Evolutionary conservation across 2,113 vertebrate species (phyloP).

Genomic region (Apaloderma vittatum): DNA sequence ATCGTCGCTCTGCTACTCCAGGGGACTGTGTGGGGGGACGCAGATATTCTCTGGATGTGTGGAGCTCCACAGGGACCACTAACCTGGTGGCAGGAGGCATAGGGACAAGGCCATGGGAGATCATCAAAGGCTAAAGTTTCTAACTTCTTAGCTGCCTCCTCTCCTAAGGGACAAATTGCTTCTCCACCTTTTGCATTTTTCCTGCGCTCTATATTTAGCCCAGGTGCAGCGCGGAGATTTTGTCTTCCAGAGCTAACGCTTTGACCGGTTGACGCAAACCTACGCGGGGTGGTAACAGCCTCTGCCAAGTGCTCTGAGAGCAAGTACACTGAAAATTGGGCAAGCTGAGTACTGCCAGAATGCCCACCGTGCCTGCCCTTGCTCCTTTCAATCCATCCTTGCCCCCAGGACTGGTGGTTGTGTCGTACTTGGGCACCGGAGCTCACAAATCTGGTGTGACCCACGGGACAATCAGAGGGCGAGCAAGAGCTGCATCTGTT

Average conservation of each 20-base stretch:
- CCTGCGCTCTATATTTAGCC: neutral
- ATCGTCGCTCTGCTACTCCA: neutral
- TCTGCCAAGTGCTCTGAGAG: neutral
- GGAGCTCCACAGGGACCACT: neutral
- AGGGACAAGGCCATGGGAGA: neutral
- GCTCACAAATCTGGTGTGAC: neutral
- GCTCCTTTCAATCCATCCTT: neutral
- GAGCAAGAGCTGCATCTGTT: neutral
- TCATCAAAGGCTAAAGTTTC: neutral
- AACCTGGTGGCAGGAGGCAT: neutral
- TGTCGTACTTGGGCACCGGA: accelerated
- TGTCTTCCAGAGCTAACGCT: neutral
- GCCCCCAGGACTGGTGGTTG: too few relatives aligned
- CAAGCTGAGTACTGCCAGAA: neutral
- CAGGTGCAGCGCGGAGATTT: neutral
- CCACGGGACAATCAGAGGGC: neutral
- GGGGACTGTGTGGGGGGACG: accelerated
- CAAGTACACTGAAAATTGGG: neutral
- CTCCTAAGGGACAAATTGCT: neutral
- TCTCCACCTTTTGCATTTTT: neutral
- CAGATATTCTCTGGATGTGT: neutral
- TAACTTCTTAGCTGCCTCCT: neutral
- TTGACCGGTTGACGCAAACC: neutral
- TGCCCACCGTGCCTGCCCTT: neutral
- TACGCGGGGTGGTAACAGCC: neutral